Conservation (phyloP, 2,888 invertebrate genomes). For the Folsomia candida region DNA sequence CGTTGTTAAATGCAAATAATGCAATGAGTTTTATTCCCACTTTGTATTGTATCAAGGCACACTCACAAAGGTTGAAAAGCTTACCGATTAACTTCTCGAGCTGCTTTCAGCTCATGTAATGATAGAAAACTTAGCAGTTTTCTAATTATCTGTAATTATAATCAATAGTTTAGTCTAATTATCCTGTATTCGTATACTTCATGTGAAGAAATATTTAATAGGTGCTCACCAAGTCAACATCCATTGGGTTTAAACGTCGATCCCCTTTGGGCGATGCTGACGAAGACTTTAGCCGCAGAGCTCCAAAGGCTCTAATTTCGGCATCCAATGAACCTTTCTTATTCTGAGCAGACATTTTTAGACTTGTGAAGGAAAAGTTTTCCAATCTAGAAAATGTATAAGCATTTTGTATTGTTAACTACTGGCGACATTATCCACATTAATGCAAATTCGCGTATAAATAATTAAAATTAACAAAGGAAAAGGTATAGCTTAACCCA, state of each 20-base stretch:
- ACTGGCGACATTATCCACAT: no score
- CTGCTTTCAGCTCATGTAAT: slow-evolving; percentile 26
- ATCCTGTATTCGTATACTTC: neutral
- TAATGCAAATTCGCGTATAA: no score
- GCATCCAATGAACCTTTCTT: neutral
- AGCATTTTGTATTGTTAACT: no score
- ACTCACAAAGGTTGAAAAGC: no score
- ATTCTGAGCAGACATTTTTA: neutral
- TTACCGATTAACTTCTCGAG: slow-evolving; percentile 29
- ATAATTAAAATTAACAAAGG: no score
- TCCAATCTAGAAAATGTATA: no score
- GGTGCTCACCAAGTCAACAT: slow-evolving; percentile 11
- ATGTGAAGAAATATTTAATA: neutral
- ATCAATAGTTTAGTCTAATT: no score
- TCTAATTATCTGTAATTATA: slow-evolving; percentile 26
- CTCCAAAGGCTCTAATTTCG: neutral
- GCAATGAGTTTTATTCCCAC: no score
- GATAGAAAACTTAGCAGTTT: slow-evolving; percentile 29
- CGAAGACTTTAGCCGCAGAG: neutral
- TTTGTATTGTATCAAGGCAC: no score
- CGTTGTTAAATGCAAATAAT: no score
- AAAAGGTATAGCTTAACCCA: no score
- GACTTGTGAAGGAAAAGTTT: no score
- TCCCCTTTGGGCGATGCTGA: neutral
- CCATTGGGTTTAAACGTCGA: slow-evolving; percentile 6